A percentile compares a stretch with the other conserved stretches of the same genome.
These are phyloP conservation scores for Epinotia nisella DNA, from an alignment of 2,888 invertebrate genomes.

Conservation along the genomic window DNA sequence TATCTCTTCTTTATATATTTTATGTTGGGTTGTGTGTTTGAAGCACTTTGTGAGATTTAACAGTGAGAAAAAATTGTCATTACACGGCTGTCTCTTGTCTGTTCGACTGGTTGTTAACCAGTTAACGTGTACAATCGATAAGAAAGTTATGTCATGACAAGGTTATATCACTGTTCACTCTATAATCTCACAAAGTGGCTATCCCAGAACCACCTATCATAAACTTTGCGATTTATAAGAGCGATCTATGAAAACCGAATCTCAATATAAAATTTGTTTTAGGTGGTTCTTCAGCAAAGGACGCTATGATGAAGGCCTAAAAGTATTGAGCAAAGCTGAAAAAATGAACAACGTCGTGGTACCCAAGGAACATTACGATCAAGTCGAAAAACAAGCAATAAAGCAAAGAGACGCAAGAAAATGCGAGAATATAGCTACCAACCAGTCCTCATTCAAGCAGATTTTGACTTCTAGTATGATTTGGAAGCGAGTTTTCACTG, in stretches of 20 bases:
- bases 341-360: constrained; percentile 84
- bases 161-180: no score
- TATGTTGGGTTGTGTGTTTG: background rate
- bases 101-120: no score
- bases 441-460: constrained; percentile 73
- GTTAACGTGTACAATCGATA: no score
- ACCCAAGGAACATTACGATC: constrained; percentile 76
- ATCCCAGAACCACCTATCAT: no score
- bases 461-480: constrained; percentile 79
- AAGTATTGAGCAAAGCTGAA: constrained; percentile 86
- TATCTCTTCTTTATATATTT: background rate
- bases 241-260: background rate
- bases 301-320: constrained; percentile 86
- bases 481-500: constrained; percentile 85
- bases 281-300: constrained; percentile 86
- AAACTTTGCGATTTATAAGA: no score
- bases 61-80: no score
- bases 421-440: constrained; percentile 63
- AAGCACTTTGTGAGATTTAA: no score
- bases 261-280: constrained; percentile 16
- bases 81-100: no score
- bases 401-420: constrained; percentile 75
- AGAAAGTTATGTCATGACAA: no score
- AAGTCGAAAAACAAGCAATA: constrained; percentile 76
- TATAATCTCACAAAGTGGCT: no score